Conservation (phyloP, 2,888 invertebrate genomes). For the Stenoptilia bipunctidactyla region DNA sequence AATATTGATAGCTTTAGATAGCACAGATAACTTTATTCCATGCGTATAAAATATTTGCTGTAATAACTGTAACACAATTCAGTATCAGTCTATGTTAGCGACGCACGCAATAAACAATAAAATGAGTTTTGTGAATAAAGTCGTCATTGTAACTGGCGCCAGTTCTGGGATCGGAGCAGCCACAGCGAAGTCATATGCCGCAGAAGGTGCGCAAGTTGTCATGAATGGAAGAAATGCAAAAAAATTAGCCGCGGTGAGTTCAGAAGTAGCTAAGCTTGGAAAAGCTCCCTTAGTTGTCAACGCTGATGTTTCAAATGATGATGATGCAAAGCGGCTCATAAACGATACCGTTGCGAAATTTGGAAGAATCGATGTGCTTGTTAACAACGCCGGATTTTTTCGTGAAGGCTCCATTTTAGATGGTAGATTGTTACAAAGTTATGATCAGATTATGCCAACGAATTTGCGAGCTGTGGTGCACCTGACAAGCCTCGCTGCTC, state of each 20-base stretch:
- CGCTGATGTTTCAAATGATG: slow-evolving; percentile 23
- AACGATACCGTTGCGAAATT: slow-evolving; percentile 20
- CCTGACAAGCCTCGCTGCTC: slow-evolving; percentile 15
- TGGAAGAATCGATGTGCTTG: slow-evolving; percentile 24
- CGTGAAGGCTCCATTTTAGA: slow-evolving; percentile 14
- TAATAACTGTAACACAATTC: too few relatives aligned
- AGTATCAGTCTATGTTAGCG: too few relatives aligned
- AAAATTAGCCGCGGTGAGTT: slow-evolving; percentile 11
- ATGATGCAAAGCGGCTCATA: slow-evolving; percentile 18
- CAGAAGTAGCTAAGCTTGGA: slow-evolving; percentile 14
- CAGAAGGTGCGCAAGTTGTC: slow-evolving; percentile 18
- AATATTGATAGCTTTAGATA: too few relatives aligned
- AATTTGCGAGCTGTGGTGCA: slow-evolving; percentile 20
- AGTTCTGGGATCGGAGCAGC: slow-evolving; percentile 30
- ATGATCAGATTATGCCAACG: slow-evolving; percentile 16
- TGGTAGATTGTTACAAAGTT: slow-evolving; percentile 16
- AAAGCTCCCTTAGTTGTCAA: slow-evolving; percentile 17
- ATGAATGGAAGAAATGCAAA: slow-evolving; percentile 17
- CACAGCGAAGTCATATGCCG: slow-evolving; percentile 22
- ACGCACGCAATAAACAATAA: too few relatives aligned
- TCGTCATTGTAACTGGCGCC: slow-evolving; percentile 26
- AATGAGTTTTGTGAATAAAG: slow-evolving; percentile 25
- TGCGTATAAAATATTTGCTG: too few relatives aligned
- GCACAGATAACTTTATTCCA: too few relatives aligned
- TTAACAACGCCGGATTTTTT: slow-evolving; percentile 27